Base-by-base conservation (phyloP, 2,888 invertebrate species). In the Herminia tarsipennalis region DNA sequence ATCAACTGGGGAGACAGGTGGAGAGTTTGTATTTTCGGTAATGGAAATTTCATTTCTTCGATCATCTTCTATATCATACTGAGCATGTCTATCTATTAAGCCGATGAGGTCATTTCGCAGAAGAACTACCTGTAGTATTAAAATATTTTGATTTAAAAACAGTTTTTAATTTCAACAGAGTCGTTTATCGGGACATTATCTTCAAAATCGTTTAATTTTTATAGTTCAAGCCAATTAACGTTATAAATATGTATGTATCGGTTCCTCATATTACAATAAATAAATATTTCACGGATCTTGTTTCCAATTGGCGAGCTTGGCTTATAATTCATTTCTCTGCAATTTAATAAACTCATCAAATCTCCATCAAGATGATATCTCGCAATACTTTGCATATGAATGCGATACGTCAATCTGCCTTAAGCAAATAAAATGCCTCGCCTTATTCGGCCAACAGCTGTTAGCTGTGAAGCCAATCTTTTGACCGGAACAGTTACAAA, bases 291-390 rank as follows among this genome's bases (percentile, higher is more conserved):
- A 64, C 18, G 14, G 28, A 55, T 58, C 66, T 49, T 29, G 34
- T 54, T 54, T 55, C 34, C 48, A 45, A 59, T 40, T 21, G 24
- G 21, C 37, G 32, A 28, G 39, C 33, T 52, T 59, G 48, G 41
- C 55, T 58, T 49, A 56, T 61, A 66, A 70, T 58, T 56, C 32
- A 57, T 48, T 56, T 56, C 46, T 61, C 66, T 66, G 61, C 61
- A 72, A 77, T 80, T 81, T 83, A 80, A 84, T 79, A 78, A 83
- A 80, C 77, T 76, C 73, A 73, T 83, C 83, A 82, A 70, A 72
- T 56, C 44, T 39, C 55, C 67, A 69, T 69, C 72, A 70, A 70
- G 66, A 72, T 76, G 59, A 49, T 72, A 67, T 76, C 76, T 71
- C 67, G 63, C 57, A 58, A 63, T 47, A 56, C 71, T 81, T 76